phyloP scores from a whole-genome alignment of 2,113 vertebrate genomes.

The Austrofundulus limnaeus region DNA sequence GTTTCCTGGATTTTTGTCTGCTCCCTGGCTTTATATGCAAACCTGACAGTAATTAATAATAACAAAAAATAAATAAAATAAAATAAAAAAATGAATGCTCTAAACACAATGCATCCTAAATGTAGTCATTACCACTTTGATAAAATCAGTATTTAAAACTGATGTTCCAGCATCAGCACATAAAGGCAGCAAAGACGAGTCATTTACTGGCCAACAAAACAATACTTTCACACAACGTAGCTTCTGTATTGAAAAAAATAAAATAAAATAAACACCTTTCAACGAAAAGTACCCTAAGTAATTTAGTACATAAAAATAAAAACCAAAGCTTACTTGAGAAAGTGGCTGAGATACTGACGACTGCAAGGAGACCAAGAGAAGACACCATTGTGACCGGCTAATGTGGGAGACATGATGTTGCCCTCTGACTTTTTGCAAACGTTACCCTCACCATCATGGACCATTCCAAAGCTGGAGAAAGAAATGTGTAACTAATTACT shows the following conservation, averaged over 20 bases:
- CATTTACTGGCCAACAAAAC: too few species aligned
- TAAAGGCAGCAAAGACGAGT: too few species aligned
- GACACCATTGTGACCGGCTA: conserved; percentile 88
- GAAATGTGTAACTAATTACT: background rate
- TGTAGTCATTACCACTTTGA: conserved; percentile 13
- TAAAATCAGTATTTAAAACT: conserved; percentile 24
- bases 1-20: too few species aligned
- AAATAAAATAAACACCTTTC: conserved; percentile 1
- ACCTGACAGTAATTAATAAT: too few species aligned
- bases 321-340: conserved; percentile 82
- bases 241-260: conserved; percentile 12
- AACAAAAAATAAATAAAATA: too few species aligned
- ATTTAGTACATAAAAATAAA: background rate
- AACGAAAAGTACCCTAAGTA: too few species aligned
- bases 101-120: conserved; percentile 20
- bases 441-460: conserved; percentile 91
- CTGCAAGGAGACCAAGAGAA: conserved; percentile 93
- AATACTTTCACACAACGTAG: too few species aligned
- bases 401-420: conserved; percentile 91
- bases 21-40: too few species aligned
- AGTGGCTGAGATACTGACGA: conserved; percentile 87
- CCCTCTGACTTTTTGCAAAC: conserved; percentile 89
- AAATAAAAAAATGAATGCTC: too few species aligned
- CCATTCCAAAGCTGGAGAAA: conserved; percentile 86
- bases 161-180: background rate